Conservation (phyloP, 2,113 vertebrate species). For the Hippocampus barbouri region DNA sequence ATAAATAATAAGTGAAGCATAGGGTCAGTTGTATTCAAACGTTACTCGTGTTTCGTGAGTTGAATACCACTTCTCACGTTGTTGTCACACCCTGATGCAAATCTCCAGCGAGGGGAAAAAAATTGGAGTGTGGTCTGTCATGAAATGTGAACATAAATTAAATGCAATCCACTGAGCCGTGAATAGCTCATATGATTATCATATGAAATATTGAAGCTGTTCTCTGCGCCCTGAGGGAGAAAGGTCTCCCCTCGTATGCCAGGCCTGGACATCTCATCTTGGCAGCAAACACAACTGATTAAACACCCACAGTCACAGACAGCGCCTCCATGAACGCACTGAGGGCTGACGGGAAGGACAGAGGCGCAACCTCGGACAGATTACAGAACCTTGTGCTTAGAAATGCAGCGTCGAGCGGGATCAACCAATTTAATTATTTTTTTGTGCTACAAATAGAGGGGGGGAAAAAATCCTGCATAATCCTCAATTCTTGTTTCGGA, state of each 20-base stretch:
- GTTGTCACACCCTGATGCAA: slow-evolving; percentile 35
- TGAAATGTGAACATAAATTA: slow-evolving; percentile 49
- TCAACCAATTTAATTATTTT: background rate
- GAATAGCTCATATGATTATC: slow-evolving; percentile 56
- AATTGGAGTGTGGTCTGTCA: slow-evolving; percentile 35
- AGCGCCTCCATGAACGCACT: slow-evolving; percentile 6
- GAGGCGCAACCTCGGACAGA: background rate
- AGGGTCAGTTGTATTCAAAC: slow-evolving; percentile 27
- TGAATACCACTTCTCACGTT: slow-evolving; percentile 33
- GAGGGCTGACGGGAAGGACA: background rate
- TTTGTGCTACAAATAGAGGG: background rate
- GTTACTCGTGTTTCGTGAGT: slow-evolving; percentile 37
- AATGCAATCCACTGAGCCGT: slow-evolving; percentile 39
- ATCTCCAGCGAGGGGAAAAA: slow-evolving; percentile 24
- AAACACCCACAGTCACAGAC: slow-evolving; percentile 29
- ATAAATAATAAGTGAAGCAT: slow-evolving; percentile 58
- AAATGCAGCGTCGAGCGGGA: background rate
- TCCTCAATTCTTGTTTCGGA: background rate
- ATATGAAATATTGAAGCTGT: slow-evolving; percentile 55
- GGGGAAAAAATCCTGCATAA: background rate
- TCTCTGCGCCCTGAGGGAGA: slow-evolving; percentile 7
- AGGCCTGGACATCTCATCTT: slow-evolving; percentile 43
- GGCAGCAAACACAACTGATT: slow-evolving; percentile 39
- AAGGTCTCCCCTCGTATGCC: slow-evolving; percentile 21
- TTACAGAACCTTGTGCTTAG: background rate